phyloP scores from a whole-genome alignment of 2,888 invertebrate species.

The Unio pictorum region DNA sequence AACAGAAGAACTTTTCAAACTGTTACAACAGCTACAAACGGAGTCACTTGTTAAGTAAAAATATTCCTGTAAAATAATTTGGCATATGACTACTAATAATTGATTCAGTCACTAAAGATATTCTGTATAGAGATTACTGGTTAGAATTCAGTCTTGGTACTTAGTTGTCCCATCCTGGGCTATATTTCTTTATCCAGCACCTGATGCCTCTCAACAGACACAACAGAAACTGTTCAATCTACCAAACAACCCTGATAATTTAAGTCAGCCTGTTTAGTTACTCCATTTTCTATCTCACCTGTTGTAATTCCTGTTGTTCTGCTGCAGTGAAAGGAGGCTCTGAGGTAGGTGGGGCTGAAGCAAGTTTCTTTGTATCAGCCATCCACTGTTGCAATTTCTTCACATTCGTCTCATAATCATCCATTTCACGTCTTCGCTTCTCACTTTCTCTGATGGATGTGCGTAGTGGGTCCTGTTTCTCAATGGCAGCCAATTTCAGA shows the following conservation, averaged over 20 bases:
- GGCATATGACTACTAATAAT: too few species aligned
- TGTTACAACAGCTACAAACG: too few species aligned
- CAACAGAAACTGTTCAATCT: too few species aligned
- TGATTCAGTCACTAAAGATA: too few species aligned
- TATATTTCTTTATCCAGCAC: too few species aligned
- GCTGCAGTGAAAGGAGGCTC: conserved; percentile 26
- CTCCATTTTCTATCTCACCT: conserved; percentile 30
- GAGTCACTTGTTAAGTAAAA: too few species aligned
- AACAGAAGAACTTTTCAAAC: too few species aligned
- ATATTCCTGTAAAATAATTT: too few species aligned
- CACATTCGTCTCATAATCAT: conserved; percentile 56
- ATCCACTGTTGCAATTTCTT: conserved; percentile 63
- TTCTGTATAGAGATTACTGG: too few species aligned
- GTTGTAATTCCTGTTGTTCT: conserved; percentile 48
- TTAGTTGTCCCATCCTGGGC: too few species aligned
- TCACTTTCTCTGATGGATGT: conserved; percentile 58
- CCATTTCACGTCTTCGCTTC: conserved; percentile 56
- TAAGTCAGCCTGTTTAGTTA: neutral
- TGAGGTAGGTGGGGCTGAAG: conserved; percentile 28
- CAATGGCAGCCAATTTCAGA: conserved; percentile 56
- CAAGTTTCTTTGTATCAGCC: conserved; percentile 54
- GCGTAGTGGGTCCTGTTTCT: conserved; percentile 53
- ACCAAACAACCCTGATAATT: neutral
- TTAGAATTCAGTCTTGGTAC: too few species aligned
- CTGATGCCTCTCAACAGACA: too few species aligned